Percentiles rank a stretch among this genome's conserved stretches.
phyloP scores from a whole-genome alignment of 2,113 vertebrate species.

The Hemichromis elongatus region DNA sequence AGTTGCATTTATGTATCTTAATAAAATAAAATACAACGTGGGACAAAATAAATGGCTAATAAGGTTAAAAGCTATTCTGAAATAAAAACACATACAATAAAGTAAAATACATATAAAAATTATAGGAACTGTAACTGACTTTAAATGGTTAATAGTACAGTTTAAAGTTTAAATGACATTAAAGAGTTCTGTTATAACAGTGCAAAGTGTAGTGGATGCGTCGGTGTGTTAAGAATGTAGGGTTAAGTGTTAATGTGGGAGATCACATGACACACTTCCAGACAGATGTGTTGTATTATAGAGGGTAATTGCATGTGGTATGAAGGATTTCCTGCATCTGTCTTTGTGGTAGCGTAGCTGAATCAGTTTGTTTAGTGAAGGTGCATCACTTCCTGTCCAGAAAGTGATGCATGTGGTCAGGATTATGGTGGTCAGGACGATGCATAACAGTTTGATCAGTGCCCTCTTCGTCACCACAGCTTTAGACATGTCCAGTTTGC shows the following conservation, averaged over 20 bases:
- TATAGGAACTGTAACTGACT: background rate
- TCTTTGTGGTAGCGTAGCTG: background rate
- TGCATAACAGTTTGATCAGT: background rate
- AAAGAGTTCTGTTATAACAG: background rate
- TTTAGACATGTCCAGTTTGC: background rate
- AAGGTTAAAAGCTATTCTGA: background rate
- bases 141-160: background rate
- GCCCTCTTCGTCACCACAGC: background rate
- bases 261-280: background rate
- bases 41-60: background rate
- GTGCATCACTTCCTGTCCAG: background rate
- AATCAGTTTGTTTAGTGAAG: background rate
- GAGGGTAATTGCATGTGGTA: background rate
- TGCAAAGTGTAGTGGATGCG: background rate
- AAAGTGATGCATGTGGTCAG: background rate
- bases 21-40: background rate
- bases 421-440: background rate
- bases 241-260: background rate
- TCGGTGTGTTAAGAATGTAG: background rate
- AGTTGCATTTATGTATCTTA: background rate
- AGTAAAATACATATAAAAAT: background rate
- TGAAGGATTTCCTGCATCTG: background rate
- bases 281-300: background rate
- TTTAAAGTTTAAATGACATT: background rate
- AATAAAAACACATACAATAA: background rate